Base-by-base conservation (phyloP, 2,888 invertebrate species). In the Platycnemis pennipes region DNA sequence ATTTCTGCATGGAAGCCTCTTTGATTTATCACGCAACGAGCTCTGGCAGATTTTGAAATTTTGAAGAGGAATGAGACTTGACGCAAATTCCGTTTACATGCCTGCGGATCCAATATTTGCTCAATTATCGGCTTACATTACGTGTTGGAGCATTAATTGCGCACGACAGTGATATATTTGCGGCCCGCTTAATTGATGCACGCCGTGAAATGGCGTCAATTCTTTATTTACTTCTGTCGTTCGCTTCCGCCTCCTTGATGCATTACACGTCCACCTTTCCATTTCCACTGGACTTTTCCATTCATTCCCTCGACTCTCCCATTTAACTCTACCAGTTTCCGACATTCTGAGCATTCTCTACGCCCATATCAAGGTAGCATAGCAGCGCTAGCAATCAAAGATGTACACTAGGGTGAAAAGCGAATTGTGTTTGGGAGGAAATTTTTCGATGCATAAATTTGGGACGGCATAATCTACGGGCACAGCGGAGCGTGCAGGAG, bases 361-460 rank as follows among this genome's bases (percentile, higher is more conserved):
- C 13, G 77, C 37, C 31, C 37, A n/a, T n/a, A n/a, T 16, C 26
- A 37, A 37, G 37, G 77, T 31, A 63, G 77, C 77, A 37, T n/a
- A 77, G 8, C 77, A 31, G 0, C n/a, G 16, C 16, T 13, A 37
- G 11, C 37, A 8, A 37, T 77, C 31, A 37, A 77, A 37, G 37
- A 37, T 77, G 37, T 37, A 37, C 77, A 37, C 77, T 37, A 26
- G 77, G 37, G 77, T 37, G 77, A 37, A 37, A 8, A 77, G 77
- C 77, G 77, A 77, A 37, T 37, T 77, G 37, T n/a, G 77, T 37
- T 77, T 2, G 77, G 77, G 37, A 16, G 77, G 19, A 49, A 37
- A 13, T 77, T 77, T 77, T 77, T 77, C 77, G 77, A 77, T 77
- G 77, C 77, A 77, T 77, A 77, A 77, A 77, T 77, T 77, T 77